Conservation (phyloP, 1,140 invertebrate species). For the Mycetomoellerius zeteki region DNA sequence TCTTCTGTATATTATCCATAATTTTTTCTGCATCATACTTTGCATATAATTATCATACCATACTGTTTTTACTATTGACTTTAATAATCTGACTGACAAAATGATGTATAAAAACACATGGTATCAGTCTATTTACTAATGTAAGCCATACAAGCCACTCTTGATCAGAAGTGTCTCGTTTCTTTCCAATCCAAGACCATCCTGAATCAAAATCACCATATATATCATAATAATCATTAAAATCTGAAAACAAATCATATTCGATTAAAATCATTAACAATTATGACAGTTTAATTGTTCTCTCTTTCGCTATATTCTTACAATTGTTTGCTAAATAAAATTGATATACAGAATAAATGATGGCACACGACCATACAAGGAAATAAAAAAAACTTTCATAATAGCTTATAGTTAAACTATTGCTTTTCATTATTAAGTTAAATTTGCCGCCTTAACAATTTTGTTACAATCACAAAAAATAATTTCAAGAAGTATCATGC, state of each 20-base stretch:
- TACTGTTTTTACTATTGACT: conserved; percentile 59
- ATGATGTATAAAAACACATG: conserved; percentile 85
- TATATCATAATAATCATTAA: conserved; percentile 77
- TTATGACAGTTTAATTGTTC: not conserved
- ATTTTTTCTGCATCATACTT: conserved; percentile 22
- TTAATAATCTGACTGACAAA: conserved; percentile 81
- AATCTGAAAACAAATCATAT: conserved; percentile 77
- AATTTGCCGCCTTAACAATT: conserved; percentile 22
- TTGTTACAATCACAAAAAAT: not conserved
- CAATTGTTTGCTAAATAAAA: conserved; percentile 77
- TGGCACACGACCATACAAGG: conserved; percentile 76
- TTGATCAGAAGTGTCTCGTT: conserved; percentile 86
- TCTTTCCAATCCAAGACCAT: conserved; percentile 85
- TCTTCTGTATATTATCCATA: conserved; percentile 54
- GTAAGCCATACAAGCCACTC: conserved; percentile 87
- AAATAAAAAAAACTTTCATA: conserved; percentile 79
- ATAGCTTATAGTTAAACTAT: conserved; percentile 36
- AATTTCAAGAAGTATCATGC: not conserved
- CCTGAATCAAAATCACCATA: conserved; percentile 83
- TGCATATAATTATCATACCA: conserved; percentile 53
- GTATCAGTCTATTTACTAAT: conserved; percentile 81
- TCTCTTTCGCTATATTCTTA: conserved; percentile 74
- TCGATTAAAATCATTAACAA: conserved; percentile 14
- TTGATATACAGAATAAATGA: conserved; percentile 82
- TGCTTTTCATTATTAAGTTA: conserved; percentile 40